These are phyloP conservation scores for Athalia cordata DNA, from an alignment of 2,888 invertebrate species.

Conservation along the genomic window DNA sequence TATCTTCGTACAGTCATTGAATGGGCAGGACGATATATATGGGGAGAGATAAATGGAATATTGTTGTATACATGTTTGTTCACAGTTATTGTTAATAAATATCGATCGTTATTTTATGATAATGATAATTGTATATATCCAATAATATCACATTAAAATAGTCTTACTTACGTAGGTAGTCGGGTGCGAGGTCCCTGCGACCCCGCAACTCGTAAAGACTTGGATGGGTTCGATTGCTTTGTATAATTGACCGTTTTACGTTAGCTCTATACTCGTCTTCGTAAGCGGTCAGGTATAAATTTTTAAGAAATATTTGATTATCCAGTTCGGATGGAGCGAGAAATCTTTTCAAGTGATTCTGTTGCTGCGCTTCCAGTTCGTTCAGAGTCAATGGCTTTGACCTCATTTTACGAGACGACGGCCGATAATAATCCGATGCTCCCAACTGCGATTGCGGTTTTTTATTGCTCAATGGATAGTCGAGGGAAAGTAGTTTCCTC, in stretches of 20 bases:
- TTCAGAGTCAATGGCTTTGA: constrained; percentile 59
- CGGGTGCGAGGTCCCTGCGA: constrained; percentile 19
- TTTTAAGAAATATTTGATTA: constrained; percentile 70
- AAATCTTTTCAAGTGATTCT: constrained; percentile 68
- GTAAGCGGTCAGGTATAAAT: constrained; percentile 69
- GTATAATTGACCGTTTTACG: constrained; percentile 67
- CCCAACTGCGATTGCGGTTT: constrained; percentile 3
- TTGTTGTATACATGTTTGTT: constrained; percentile 61
- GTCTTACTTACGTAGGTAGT: constrained; percentile 39
- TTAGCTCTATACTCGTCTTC: constrained; percentile 70
- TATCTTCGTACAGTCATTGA: constrained; percentile 46
- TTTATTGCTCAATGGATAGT: constrained; percentile 56
- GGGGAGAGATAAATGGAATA: constrained; percentile 68
- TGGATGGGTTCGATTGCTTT: constrained; percentile 57
- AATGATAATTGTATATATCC: constrained; percentile 69
- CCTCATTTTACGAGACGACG: constrained; percentile 16
- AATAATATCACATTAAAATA: constrained; percentile 48
- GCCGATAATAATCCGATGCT: neutral
- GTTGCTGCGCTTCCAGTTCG: constrained; percentile 64
- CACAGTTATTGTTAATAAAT: too few species aligned
- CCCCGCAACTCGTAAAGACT: constrained; percentile 36
- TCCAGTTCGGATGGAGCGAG: constrained; percentile 65
- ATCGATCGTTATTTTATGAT: constrained; percentile 43
- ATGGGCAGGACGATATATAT: constrained; percentile 66
- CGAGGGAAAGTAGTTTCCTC: constrained; percentile 63